Evolutionary conservation across 2,888 invertebrate genomes (phyloP).

Genomic region (Caenorhabditis macrosperma): DNA sequence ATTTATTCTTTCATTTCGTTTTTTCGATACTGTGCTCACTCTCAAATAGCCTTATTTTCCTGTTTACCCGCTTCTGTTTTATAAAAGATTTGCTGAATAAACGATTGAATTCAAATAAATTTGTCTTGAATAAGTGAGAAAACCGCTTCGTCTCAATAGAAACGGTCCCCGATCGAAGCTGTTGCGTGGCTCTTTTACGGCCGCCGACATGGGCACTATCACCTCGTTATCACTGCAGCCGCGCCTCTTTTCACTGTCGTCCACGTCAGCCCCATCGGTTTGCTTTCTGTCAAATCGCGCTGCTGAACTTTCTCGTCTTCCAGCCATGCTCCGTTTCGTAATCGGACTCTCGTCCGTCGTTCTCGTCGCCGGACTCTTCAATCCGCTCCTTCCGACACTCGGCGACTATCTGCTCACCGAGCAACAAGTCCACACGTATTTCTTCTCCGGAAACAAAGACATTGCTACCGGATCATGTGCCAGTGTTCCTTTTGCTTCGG

Average conservation of each 20-base stretch:
- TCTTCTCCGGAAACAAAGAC: slow-evolving; percentile 19
- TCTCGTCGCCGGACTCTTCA: slow-evolving; percentile 31
- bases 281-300: background rate
- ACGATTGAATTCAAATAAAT: background rate
- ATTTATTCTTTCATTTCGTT: slow-evolving; percentile 41
- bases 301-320: background rate
- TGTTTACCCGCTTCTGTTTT: background rate
- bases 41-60: background rate
- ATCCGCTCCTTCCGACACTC: slow-evolving; percentile 48
- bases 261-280: slow-evolving; percentile 6
- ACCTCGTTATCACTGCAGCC: slow-evolving; percentile 26
- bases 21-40: slow-evolving; percentile 18
- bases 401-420: slow-evolving; percentile 42
- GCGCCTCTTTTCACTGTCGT: slow-evolving; percentile 33
- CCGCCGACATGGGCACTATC: slow-evolving; percentile 12
- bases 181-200: slow-evolving; percentile 5
- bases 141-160: background rate
- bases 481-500: slow-evolving; percentile 47
- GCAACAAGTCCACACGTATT: slow-evolving; percentile 44
- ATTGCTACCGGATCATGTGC: slow-evolving; percentile 28
- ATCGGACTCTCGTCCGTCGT: slow-evolving; percentile 32
- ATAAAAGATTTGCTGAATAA: background rate
- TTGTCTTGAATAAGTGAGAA: background rate
- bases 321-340: slow-evolving; percentile 36
- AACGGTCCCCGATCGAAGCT: background rate